Base-by-base conservation (phyloP, 2,888 invertebrate genomes). In the Reticulitermes lucifugus region DNA sequence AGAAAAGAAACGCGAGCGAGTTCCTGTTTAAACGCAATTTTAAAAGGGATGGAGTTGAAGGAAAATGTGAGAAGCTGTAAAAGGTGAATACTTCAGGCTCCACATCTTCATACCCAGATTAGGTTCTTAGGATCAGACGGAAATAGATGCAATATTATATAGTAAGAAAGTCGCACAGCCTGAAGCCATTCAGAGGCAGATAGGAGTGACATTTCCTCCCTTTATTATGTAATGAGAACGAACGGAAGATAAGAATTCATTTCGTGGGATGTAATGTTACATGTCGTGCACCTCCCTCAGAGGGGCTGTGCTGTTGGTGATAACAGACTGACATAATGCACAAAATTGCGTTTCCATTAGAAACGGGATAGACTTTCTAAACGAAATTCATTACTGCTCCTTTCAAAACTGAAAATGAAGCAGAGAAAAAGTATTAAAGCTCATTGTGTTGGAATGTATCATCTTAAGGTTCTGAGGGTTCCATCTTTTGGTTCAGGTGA, bases 11-110 rank as follows among this genome's bases (percentile, higher is more conserved):
- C 29, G 60, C 35, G 22, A 35, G 60, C 14, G 41, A 9, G 43
- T 12, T 22, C 10, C n/a, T 25, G 70, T 21, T 70, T 35, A 81
- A 81, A 81, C 46, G 65, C 43, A 81, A 81, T 81, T 81, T 81
- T 81, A 46, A 59, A 79, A 55, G 29, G 29, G 25, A 59, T 29
- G 35, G 43, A 75, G 75, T 35, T 43, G 43, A 18, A 46, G 43
- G 75, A 75, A 77, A 77, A 21, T 77, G 77, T 77, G 77, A 46
- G n/a, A 46, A 46, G 9, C 43, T 77, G 43, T 46, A 77, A 77
- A 77, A 77, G 77, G 46, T 77, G 77, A 77, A 77, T 77, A 77
- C n/a, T 46, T 21, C 1, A n/a, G 77, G 29, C 51, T 77, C 77
- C 43, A 12, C 43, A n/a, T 65, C 65, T 25, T 65, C 65, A 25